Conservation (phyloP, 2,113 vertebrate genomes). For the Thamnophis sirtalis region DNA sequence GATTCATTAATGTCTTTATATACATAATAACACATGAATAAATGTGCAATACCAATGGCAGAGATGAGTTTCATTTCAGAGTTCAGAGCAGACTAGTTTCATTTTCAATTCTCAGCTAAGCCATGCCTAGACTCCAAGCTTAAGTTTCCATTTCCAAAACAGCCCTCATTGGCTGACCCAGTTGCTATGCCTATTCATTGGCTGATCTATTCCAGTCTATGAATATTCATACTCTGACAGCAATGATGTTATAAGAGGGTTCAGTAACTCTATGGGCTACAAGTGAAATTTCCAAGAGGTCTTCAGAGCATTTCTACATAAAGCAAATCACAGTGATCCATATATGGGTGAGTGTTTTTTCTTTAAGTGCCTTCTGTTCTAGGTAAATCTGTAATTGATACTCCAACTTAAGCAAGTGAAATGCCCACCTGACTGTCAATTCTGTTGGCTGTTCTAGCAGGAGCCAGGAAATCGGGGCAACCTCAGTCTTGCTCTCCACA, state of each 20-base stretch:
- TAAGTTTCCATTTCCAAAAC: too few relatives aligned
- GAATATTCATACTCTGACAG: background rate
- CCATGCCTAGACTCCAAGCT: too few relatives aligned
- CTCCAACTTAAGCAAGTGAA: background rate
- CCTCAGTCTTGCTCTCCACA: background rate
- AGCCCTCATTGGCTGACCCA: too few relatives aligned
- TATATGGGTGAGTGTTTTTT: background rate
- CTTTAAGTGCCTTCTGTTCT: background rate
- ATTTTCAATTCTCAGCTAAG: too few relatives aligned
- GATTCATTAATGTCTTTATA: too few relatives aligned
- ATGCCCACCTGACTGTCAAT: background rate
- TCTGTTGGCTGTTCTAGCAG: background rate
- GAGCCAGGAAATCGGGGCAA: background rate
- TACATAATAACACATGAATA: too few relatives aligned
- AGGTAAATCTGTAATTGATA: background rate
- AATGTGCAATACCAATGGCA: too few relatives aligned
- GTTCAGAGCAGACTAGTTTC: too few relatives aligned
- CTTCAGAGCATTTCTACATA: background rate
- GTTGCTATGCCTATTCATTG: too few relatives aligned
- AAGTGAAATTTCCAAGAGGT: background rate
- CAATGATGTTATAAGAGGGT: background rate
- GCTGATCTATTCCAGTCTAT: too few relatives aligned
- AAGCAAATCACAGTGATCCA: background rate
- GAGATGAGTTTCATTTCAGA: too few relatives aligned
- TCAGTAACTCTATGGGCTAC: background rate